A percentile compares a stretch with the other conserved stretches of the same genome.
These are phyloP conservation scores for Trididemnum clinides DNA, from an alignment of 23 tunicate genomes.

Conservation along the genomic window DNA sequence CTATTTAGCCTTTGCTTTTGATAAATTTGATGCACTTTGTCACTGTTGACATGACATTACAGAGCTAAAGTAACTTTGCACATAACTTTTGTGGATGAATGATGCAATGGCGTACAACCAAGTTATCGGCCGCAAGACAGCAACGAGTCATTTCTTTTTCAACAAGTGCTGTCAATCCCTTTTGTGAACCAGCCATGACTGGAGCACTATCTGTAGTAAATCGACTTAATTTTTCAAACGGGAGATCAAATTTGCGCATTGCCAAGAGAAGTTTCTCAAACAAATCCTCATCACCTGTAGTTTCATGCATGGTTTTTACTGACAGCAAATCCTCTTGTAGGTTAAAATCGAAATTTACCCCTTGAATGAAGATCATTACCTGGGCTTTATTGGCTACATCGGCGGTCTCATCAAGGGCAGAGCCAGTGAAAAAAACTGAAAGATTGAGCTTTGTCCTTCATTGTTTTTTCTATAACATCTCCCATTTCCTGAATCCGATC, in stretches of 20 bases:
- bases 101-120: conserved; percentile 44
- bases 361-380: conserved; percentile 67
- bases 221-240: conserved; percentile 52
- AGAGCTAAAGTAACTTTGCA: conserved; percentile 63
- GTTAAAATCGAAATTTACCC: conserved; percentile 52
- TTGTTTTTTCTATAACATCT: conserved; percentile 61
- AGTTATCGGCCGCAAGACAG: conserved; percentile 47
- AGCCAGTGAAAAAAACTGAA: too few relatives aligned
- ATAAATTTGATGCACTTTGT: conserved; percentile 60
- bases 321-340: conserved; percentile 59
- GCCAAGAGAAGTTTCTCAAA: conserved; percentile 58
- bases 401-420: conserved; percentile 67
- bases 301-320: too few relatives aligned
- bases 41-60: conserved; percentile 58
- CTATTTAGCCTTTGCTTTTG: conserved; percentile 72
- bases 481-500: conserved; percentile 71
- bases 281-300: too few relatives aligned
- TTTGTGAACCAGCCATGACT: conserved; percentile 73
- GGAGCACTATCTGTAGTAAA: conserved; percentile 73
- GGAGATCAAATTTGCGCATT: conserved; percentile 55
- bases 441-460: conserved; percentile 43
- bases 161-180: conserved; percentile 55
- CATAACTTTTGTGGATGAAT: conserved; percentile 57
- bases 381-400: conserved; percentile 64
- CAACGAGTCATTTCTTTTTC: conserved; percentile 64